phyloP scores from a whole-genome alignment of 2,113 vertebrate genomes.

The Haemorhous mexicanus region DNA sequence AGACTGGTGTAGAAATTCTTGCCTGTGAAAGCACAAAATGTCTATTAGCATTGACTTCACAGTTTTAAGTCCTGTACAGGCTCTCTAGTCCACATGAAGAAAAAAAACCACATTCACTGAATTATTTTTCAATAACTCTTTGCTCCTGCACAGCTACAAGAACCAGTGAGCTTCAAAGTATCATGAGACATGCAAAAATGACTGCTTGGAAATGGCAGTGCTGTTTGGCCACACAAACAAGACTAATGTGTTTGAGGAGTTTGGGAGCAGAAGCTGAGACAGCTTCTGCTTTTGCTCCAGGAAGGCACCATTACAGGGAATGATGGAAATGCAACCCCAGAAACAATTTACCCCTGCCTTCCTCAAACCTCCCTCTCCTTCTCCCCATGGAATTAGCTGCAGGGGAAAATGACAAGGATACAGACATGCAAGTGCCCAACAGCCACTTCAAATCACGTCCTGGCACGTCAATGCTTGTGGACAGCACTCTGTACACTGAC shows the following conservation, averaged over 20 bases:
- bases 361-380: neutral
- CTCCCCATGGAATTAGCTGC: neutral
- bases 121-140: neutral
- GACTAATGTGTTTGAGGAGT: neutral
- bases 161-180: neutral
- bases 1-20: neutral
- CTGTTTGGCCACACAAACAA: neutral
- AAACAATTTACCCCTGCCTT: neutral
- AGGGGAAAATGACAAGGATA: neutral
- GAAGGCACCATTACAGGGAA: neutral
- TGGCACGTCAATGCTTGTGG: neutral
- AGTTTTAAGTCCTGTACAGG: neutral
- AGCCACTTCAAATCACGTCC: neutral
- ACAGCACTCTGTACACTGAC: neutral
- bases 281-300: neutral
- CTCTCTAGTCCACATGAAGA: neutral
- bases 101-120: neutral
- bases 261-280: neutral
- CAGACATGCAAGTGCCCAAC: neutral
- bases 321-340: neutral
- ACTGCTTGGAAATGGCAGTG: neutral
- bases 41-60: neutral
- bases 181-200: rapidly evolving
- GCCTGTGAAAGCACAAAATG: neutral
- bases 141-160: neutral